Conservation (phyloP, 2,113 vertebrate genomes). For the Heterotilapia buettikoferi region DNA sequence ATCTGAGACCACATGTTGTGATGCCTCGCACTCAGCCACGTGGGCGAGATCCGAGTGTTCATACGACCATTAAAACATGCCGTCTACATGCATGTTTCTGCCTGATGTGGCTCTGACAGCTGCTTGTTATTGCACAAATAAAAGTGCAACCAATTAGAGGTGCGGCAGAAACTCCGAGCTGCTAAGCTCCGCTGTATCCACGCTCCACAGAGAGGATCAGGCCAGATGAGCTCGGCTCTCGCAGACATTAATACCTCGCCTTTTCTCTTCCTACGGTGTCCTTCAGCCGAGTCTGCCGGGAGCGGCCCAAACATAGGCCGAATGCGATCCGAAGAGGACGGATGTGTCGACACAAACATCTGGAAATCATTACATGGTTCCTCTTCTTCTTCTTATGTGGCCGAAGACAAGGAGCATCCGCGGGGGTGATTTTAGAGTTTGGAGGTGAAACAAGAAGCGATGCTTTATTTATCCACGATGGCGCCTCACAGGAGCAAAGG, state of each 20-base stretch:
- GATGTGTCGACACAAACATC: conserved; percentile 46
- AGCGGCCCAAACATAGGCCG: conserved; percentile 11
- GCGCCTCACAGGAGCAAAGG: background rate
- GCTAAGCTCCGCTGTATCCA: conserved; percentile 1
- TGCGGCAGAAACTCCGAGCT: background rate
- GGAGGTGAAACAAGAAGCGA: background rate
- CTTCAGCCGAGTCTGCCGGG: conserved; percentile 44
- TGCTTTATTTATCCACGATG: background rate
- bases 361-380: conserved; percentile 52
- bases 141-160: conserved; percentile 44
- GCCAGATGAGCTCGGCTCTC: conserved; percentile 29
- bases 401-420: background rate
- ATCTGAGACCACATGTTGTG: background rate
- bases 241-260: conserved; percentile 28
- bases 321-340: conserved; percentile 9
- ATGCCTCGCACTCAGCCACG: background rate
- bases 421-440: background rate
- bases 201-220: conserved; percentile 14
- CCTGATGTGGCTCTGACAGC: background rate
- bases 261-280: conserved; percentile 31
- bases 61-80: background rate
- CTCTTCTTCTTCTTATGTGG: conserved; percentile 23
- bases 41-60: background rate
- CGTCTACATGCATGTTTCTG: background rate
- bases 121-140: conserved; percentile 34